Conservation (phyloP, 2,797 vertebrate genomes). For the Prionace glauca region DNA sequence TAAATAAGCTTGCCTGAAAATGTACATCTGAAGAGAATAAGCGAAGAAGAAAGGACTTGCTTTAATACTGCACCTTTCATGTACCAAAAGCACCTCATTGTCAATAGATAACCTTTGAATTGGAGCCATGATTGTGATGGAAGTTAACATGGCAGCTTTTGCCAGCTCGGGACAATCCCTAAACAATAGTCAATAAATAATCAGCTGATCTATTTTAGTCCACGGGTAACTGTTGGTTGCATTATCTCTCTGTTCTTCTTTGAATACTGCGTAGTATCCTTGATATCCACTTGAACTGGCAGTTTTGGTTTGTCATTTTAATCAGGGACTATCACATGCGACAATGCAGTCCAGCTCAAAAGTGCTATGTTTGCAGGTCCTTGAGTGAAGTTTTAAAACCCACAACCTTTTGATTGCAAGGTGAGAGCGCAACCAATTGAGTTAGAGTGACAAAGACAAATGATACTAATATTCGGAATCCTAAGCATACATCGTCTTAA, state of each 20-base stretch:
- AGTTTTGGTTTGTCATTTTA: constrained; percentile 17
- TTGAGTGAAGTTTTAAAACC: not conserved
- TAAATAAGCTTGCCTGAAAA: not conserved
- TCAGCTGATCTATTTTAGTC: constrained; percentile 11
- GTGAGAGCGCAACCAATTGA: not conserved
- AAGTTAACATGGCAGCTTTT: not conserved
- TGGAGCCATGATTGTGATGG: not conserved
- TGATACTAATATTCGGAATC: not conserved
- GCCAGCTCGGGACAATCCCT: not conserved
- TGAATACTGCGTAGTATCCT: not conserved
- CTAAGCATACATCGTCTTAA: not conserved
- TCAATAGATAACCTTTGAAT: not conserved
- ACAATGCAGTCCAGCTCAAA: not conserved
- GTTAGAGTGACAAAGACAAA: not conserved
- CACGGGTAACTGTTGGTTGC: not conserved
- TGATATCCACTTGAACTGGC: constrained; percentile 22
- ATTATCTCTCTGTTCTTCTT: not conserved
- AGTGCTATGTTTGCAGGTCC: not conserved
- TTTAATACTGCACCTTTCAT: not conserved
- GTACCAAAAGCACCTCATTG: not conserved
- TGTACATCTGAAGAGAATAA: not conserved
- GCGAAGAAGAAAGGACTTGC: not conserved
- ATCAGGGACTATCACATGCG: not conserved
- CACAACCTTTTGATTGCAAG: not conserved
- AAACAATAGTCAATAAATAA: not conserved